Base-by-base conservation (phyloP, 2,797 vertebrate genomes). In the Enteromius fasciolatus region DNA sequence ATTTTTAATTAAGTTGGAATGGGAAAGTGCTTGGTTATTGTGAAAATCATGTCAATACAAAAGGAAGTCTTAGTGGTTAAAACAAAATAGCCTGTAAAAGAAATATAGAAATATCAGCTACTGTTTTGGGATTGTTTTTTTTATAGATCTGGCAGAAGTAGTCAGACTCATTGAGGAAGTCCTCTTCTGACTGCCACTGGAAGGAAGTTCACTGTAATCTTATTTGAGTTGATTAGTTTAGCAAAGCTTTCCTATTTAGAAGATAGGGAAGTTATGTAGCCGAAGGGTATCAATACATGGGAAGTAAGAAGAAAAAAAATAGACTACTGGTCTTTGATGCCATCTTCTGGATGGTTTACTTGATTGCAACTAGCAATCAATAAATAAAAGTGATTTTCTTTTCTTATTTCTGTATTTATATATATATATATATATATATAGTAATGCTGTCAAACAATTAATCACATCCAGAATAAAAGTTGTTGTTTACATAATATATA, bases 291-390 rank as follows among this genome's bases (percentile, higher is more conserved):
- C 3, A 48, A 46, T 33, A 10, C 18, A 61, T 11, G 25, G 15
- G 17, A 28, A 28, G 6, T 72, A 5, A 46, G 8, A 36, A 48
- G 4, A 14, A 12, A 11, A 31, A 75, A 12, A 75, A n/a, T n/a
- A n/a, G n/a, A 59, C 1, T 17, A 15, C 2, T 46, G 80, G 63
- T 76, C 46, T 82, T 17, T 76, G 36, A 67, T 57, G 80, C 80
- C 80, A 68, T 76, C 80, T 76, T 57, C 61, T 82, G 80, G 72
- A 39, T 14, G 31, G 23, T 48, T 9, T 20, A n/a, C 6, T 36
- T 36, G 68, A 63, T 63, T 73, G 39, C 69, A 59, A 14, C 63
- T 67, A 15, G 36, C 28, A 23, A 4, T 61, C 4, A 25, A 4
- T 57, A 23, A n/a, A 59, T 25, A 44, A 12, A 41, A 41, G 8